A percentile compares a stretch with the other conserved stretches of the same genome.
These are phyloP conservation scores for Brenthis hecate DNA, from an alignment of 2,888 invertebrate genomes.

Conservation along the genomic window DNA sequence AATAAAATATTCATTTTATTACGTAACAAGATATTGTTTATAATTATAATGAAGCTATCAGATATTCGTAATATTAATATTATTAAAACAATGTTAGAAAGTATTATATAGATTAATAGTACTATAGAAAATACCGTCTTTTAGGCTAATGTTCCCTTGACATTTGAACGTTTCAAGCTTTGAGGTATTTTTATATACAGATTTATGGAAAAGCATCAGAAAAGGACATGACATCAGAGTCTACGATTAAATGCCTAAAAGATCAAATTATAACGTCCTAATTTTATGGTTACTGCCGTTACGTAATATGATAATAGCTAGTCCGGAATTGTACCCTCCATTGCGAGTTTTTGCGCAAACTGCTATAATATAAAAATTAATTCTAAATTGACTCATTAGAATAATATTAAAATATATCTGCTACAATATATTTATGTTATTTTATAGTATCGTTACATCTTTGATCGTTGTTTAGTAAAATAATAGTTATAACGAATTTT, in stretches of 20 bases:
- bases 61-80: too few relatives aligned
- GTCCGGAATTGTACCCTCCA: slow-evolving; percentile 30
- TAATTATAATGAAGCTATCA: too few relatives aligned
- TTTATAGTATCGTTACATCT: too few relatives aligned
- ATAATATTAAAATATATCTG: neutral
- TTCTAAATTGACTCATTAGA: slow-evolving; percentile 1
- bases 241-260: slow-evolving; percentile 35
- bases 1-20: too few relatives aligned
- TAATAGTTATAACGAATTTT: too few relatives aligned
- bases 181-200: neutral
- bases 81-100: too few relatives aligned
- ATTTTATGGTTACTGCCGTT: slow-evolving; percentile 41
- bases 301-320: slow-evolving; percentile 39
- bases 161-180: too few relatives aligned
- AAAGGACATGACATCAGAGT: slow-evolving; percentile 35
- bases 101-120: too few relatives aligned
- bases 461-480: too few relatives aligned
- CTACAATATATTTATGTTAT: neutral
- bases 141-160: too few relatives aligned
- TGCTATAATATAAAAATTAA: slow-evolving; percentile 17
- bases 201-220: neutral
- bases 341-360: slow-evolving; percentile 22
- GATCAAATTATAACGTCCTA: slow-evolving; percentile 40
- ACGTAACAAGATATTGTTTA: too few relatives aligned
- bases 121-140: too few relatives aligned